Evolutionary conservation across 2,888 invertebrate species (phyloP), one percentile per base, ranked within the genome.

Genomic region (Lottia gigantea): DNA sequence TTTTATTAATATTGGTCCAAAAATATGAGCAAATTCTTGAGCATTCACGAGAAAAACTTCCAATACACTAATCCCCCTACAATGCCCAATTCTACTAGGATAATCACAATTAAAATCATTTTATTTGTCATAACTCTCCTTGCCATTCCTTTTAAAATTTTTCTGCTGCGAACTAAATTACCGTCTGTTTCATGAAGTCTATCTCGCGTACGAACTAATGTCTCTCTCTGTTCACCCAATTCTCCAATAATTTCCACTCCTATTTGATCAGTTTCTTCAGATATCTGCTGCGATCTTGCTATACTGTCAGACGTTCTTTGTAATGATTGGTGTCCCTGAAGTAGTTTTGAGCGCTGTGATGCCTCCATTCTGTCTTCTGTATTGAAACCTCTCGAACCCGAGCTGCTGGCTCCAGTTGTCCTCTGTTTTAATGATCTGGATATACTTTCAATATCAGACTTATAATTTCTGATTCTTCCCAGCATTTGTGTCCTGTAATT

Each of bases 231-330:
- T 73, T 91, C 91, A 1, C 92, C 92, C 49, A 95, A 89, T 80
- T 95, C 95, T 0, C 92, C 91, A 11, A 95, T 91, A 1, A 95
- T 94, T 85, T 93, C 93, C 0, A 92, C 92, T 8, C 94, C 95
- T 76, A 95, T 91, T 82, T 92, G 91, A 88, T 95, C 95, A 0
- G 94, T 94, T 89, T 95, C 95, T 3, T 93, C 91, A 0, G 95
- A 93, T 64, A 94, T 91, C 82, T 92, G 92, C 77, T 93, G 93
- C 0, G 94, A 93, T 69, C 94, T 90, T 0, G 91, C 91, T 31
- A 90, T 81, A 71, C 87, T 87, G 16, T 86, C 85, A 16, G 86
- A 80, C 3, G 88, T 79, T 64, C 87, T 72, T 46, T 83, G 79
- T 19, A 89, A 75, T 12, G 86, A 83, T 70, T 85, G 81, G 40